Evolutionary conservation across 2,888 invertebrate genomes (phyloP), one percentile per base, ranked within the genome.

Genomic region (Meloe dianella): DNA sequence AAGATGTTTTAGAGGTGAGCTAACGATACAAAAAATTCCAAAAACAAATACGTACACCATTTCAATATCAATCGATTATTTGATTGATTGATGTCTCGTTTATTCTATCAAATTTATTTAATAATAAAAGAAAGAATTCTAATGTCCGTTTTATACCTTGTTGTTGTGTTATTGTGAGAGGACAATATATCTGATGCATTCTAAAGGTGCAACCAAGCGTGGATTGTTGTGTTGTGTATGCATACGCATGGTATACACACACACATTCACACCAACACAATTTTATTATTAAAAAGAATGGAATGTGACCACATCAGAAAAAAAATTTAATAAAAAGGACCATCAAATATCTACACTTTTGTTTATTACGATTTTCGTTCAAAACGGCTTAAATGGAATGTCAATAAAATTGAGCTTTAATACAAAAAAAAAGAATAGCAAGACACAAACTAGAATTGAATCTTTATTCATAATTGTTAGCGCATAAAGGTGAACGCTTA

Each of bases 1-100:
- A 97, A 87, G 95, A 96, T 86, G 95, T 95, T 82, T 87, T 98
- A 83, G 95, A 95, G 90, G 95, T 95, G 81, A 73, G 77, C 73
- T 51, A 51, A 10, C 1, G n/a, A n/a, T n/a, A n/a, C n/a, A n/a
- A n/a, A n/a, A n/a, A n/a, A n/a, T n/a, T n/a, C n/a, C n/a, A n/a
- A n/a, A n/a, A n/a, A n/a, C n/a, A n/a, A n/a, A n/a, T n/a, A n/a
- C n/a, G n/a, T n/a, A n/a, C n/a, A n/a, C n/a, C n/a, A n/a, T n/a
- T n/a, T n/a, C n/a, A n/a, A n/a, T n/a, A n/a, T n/a, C n/a, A n/a
- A n/a, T n/a, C n/a, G n/a, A n/a, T n/a, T n/a, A n/a, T n/a, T n/a
- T n/a, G n/a, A n/a, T n/a, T n/a, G n/a, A n/a, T n/a, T n/a, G n/a
- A n/a, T n/a, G n/a, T n/a, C n/a, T n/a, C n/a, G n/a, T n/a, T n/a